Evolutionary conservation across 2,113 vertebrate species (phyloP).

Genomic region (Tupaia chinensis): DNA sequence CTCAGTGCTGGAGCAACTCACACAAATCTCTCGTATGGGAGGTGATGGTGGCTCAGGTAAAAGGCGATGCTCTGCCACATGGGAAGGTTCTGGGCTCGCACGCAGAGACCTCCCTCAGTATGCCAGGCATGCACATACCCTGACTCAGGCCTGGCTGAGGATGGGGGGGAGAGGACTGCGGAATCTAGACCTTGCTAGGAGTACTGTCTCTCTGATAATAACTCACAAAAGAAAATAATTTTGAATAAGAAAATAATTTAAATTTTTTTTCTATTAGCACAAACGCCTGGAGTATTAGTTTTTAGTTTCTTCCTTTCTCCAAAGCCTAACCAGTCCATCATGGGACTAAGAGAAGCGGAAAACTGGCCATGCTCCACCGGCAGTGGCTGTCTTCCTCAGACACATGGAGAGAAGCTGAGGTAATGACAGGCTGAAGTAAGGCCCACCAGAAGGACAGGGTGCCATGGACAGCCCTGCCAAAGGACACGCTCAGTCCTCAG

Average conservation of each 20-base stretch:
- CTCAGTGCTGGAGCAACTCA: background rate
- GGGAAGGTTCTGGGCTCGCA: too few relatives aligned
- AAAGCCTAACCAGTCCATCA: background rate
- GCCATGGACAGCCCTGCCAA: background rate
- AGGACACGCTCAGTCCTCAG: background rate
- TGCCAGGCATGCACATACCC: too few relatives aligned
- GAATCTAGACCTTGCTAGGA: too few relatives aligned
- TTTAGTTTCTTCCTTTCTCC: background rate
- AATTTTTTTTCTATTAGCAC: background rate
- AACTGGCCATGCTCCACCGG: background rate
- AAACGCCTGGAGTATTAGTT: background rate
- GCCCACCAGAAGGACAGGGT: background rate
- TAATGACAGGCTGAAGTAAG: background rate
- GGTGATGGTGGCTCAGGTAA: too few relatives aligned
- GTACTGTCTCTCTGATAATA: too few relatives aligned
- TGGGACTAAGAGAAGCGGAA: background rate
- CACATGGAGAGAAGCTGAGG: background rate
- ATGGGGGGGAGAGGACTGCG: too few relatives aligned
- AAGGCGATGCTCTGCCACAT: too few relatives aligned
- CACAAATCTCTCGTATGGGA: too few relatives aligned
- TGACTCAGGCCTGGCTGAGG: too few relatives aligned
- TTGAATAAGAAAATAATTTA: too few relatives aligned
- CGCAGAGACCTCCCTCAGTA: too few relatives aligned
- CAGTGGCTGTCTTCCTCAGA: background rate
- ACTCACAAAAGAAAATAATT: too few relatives aligned